Base-by-base conservation (phyloP, 2,888 invertebrate genomes). In the Arctia plantaginis region DNA sequence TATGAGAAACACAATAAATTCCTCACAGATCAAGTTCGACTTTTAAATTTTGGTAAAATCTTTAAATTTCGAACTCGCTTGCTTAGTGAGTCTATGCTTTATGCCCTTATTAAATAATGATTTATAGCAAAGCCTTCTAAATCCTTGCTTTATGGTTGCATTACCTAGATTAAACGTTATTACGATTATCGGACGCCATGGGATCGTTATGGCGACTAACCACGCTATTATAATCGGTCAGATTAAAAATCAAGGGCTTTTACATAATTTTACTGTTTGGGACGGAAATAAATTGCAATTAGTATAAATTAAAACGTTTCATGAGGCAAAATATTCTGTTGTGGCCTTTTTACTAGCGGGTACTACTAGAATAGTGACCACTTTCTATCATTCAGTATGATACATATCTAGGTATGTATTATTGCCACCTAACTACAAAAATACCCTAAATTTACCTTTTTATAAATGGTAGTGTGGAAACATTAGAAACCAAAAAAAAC, bases 141-240 rank as follows among this genome's bases (percentile, higher is more conserved):
- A 81, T 77, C 78, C 77, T 70, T 44, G 41, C 77, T 85, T 89
- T 85, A 87, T 77, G 82, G 80, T 72, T 77, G 77, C 82, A 81
- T 85, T 84, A 85, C 70, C 65, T 67, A 79, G 81, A 87, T 87
- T 87, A 84, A 78, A 80, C 78, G 76, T 79, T 86, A 83, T 79
- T 55, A 81, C 73, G 51, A 80, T 75, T 78, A 85, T 80, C 80
- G 82, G 78, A 79, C 81, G 73, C 83, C 66, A 67, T 72, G 80
- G 83, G 71, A 80, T 81, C 75, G 75, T 87, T 39, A 83, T 76
- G 55, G 81, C 18, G 66, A 55, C 66, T 33, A 39, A n/a, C 75
- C 85, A 83, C 81, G 83, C 59, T 59, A 78, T 3, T 69, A 47
- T 72, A 64, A 76, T 72, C 72, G 66, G 76, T 65, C 51, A 66